Evolutionary conservation across 2,888 invertebrate genomes (phyloP), one percentile per base, ranked within the genome.

Genomic region (Artemia sinica): DNA sequence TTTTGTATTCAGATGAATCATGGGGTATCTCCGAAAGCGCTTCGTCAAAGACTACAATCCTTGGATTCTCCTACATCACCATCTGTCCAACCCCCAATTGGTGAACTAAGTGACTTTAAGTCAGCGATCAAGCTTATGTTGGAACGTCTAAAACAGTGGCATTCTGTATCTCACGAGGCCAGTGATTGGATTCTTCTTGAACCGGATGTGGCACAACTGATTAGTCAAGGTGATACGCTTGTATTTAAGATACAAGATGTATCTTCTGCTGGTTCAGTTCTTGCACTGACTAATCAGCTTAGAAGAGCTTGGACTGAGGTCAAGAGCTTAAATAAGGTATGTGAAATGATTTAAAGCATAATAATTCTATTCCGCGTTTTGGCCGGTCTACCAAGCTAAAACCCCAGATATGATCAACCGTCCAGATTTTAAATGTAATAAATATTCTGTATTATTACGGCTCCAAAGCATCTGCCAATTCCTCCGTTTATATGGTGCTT

Each of bases 211-310:
- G 88, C 88, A 8, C 84, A 85, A 70, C 79, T 88, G 50, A 88
- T 89, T 72, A 87, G 88, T 18, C 84, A 84, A 75, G 88, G 89
- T 0, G 88, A 89, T 77, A 84, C 85, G 70, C 79, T 89, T 65
- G 85, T 58, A 18, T 58, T 58, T 11, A 58, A 58, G 63, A 58
- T 58, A 58, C 63, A 58, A 18, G 72, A 73, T 58, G 70, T 73
- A 10, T 68, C 70, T 65, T 69, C 71, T 69, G 71, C 73, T 50
- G 71, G 73, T 67, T 66, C 72, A 68, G 72, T 74, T 49, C 68
- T 73, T 66, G 70, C 72, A 11, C 72, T 72, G 11, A 69, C 74
- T 8, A 84, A 84, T 74, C 81, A 81, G 72, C 75, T 85, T 49
- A 80, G 85, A 69, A 80, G 80, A 74, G 82, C 83, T 74, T 85